Base-by-base conservation (phyloP, 2,888 invertebrate genomes). In the Drosophila niveifrons region DNA sequence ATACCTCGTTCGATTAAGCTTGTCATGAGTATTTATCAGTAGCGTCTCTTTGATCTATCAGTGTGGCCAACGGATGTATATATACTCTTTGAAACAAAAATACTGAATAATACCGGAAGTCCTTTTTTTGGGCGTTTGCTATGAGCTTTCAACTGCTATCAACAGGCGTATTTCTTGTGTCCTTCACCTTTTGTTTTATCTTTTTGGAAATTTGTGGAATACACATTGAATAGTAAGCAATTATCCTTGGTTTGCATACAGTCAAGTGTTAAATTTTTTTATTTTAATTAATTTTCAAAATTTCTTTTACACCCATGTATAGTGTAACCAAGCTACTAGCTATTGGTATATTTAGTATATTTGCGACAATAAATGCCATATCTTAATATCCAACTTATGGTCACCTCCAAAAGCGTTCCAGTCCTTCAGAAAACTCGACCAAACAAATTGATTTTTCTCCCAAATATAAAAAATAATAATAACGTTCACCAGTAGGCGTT, bases 391-490 rank as follows among this genome's bases (percentile, higher is more conserved):
- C 78, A 36, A 11, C 11, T 36, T 36, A 36, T 36, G 36, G 36
- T 36, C 36, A 36, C 36, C 11, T n/a, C n/a, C n/a, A 11, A 36
- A 36, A 36, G 36, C 36, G 36, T 36, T n/a, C 11, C 36, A 36
- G 36, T 36, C 36, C 69, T 61, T 17, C 63, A 64, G 66, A 55
- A 66, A 66, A 62, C 51, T 66, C 46, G 58, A 41, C 61, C 67
- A 67, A 70, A 66, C 63, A 64, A 78, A 78, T 78, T 78, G 77
- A 78, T 78, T 78, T 78, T 78, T 78, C 80, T 72, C 57, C 36
- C 31, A 36, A 36, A n/a, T 36, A 36, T n/a, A 41, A 15, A 41
- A 61, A 64, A 71, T 61, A 79, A 79, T 43, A 66, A 53, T 53
- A 65, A 59, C 43, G 46, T 31, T 15, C 1, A 44, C 41, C 41